Evolutionary conservation across 2,888 invertebrate species (phyloP), one percentile per base, ranked within the genome.

Genomic region (Marronus borbonicus): DNA sequence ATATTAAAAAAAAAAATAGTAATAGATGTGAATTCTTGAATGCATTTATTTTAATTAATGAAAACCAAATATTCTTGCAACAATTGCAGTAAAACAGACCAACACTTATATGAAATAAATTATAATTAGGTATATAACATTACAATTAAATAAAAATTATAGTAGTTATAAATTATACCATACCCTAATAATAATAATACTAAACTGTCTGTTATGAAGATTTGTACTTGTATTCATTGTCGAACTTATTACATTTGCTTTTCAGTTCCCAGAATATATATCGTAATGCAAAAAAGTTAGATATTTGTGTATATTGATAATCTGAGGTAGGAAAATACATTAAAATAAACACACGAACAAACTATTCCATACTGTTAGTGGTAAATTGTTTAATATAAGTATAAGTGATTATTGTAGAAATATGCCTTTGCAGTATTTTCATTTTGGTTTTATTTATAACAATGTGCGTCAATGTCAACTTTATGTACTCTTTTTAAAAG

Each of bases 401-500:
- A 77, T 75, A n/a, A n/a, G 76, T 66, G 81, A 81, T 79, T 80
- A 82, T 80, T 80, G 76, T 81, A 80, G 79, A 79, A 76, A 80
- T 12, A 44, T 80, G 80, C 80, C 82, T 80, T 80, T 64, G 78
- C 81, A 82, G 81, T 82, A 81, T 82, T 81, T 79, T 79, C 66
- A 58, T 17, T 60, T 80, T 77, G 24, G 68, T 79, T 77, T 80
- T 78, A 62, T 80, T 68, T 70, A 17, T 75, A 68, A 66, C 50
- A 64, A 36, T 64, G 44, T 76, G 20, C 44, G 36, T 62, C 50
- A 28, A 58, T 5, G 52, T 36, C 65, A 64, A 64, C 36, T 65
- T 44, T 44, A 44, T 58, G 14, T 60, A 49, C 50, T 14, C 17
- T 28, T 24, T 24, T n/a, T 17, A 76, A 64, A 50, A 5, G n/a